These are phyloP conservation scores for Nipponia nippon DNA, from an alignment of 2,113 vertebrate species.

Conservation along the genomic window DNA sequence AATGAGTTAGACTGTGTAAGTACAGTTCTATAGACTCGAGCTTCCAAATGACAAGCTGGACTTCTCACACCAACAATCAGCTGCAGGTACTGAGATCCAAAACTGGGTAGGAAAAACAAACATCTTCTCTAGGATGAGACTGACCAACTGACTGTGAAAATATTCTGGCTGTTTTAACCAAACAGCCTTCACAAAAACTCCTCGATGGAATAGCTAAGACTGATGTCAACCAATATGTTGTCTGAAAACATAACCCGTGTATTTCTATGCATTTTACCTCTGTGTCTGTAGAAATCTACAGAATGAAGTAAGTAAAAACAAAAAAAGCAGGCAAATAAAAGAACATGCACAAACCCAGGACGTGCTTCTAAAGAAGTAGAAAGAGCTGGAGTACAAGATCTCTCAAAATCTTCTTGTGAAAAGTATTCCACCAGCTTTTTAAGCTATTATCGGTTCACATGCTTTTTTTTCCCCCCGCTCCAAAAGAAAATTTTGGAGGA, in stretches of 20 bases:
- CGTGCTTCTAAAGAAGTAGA: neutral
- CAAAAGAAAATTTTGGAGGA: neutral
- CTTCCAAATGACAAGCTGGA: neutral
- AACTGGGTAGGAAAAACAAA: neutral
- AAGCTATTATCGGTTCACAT: neutral
- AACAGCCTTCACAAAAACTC: neutral
- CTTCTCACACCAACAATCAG: neutral
- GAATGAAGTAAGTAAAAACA: neutral
- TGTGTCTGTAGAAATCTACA: neutral
- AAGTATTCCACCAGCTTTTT: neutral
- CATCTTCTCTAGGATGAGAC: neutral
- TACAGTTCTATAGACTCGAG: rapidly evolving
- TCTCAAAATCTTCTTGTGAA: neutral
- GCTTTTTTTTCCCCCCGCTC: neutral
- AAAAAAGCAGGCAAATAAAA: neutral
- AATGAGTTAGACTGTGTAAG: neutral
- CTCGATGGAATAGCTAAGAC: neutral
- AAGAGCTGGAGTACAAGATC: neutral
- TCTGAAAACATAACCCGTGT: neutral
- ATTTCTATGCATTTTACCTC: neutral
- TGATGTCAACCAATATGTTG: neutral
- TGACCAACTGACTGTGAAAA: neutral
- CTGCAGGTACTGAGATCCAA: neutral
- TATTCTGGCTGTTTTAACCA: neutral
- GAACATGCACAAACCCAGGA: neutral